Evolutionary conservation across 2,113 vertebrate genomes (phyloP).

Genomic region (Columba livia): DNA sequence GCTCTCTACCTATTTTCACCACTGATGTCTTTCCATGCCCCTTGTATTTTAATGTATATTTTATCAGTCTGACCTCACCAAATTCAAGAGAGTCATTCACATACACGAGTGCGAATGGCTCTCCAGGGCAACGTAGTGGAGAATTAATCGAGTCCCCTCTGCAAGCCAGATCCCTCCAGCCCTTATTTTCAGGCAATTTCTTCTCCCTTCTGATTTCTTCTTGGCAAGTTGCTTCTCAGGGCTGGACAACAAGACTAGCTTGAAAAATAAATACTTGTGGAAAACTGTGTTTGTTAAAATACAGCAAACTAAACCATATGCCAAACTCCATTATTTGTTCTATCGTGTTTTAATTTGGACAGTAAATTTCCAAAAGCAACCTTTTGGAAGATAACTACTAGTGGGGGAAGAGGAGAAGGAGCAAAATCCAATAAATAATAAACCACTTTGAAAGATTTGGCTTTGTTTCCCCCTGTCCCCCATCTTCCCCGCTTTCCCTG

Average conservation of each 20-base stretch:
- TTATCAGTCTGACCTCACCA: neutral
- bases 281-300: neutral
- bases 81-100: neutral
- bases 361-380: neutral
- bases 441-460: neutral
- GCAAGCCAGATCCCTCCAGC: neutral
- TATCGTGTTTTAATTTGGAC: neutral
- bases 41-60: neutral
- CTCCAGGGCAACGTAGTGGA: neutral
- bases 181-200: neutral
- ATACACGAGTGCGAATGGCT: neutral
- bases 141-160: neutral
- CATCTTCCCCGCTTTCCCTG: neutral
- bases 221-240: neutral
- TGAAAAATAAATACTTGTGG: neutral
- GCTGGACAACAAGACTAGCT: neutral
- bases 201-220: neutral
- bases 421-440: neutral
- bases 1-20: neutral
- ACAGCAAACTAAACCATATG: neutral
- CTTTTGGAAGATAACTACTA: neutral
- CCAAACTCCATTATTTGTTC: neutral
- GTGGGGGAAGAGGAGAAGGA: neutral
- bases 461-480: neutral
- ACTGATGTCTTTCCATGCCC: neutral